Conservation (phyloP, 2,797 vertebrate species). For the Cossypha caffra region DNA sequence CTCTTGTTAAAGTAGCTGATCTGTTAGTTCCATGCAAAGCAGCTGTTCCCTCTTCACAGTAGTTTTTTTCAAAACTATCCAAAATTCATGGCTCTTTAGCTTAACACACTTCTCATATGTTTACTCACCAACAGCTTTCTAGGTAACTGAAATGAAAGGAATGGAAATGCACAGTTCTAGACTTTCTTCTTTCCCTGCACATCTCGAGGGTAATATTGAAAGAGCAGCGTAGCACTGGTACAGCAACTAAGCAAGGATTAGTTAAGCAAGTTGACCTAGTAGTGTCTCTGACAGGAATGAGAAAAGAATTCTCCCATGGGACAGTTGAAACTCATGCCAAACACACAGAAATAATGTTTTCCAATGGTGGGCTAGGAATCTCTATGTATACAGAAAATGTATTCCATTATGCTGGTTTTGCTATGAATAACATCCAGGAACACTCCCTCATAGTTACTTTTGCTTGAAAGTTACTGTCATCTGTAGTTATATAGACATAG, state of each 20-base stretch:
- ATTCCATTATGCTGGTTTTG: not conserved
- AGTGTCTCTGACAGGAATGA: not conserved
- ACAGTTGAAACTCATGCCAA: not conserved
- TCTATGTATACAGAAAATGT: not conserved
- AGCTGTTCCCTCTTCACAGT: not conserved
- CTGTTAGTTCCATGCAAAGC: not conserved
- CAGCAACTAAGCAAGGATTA: not conserved
- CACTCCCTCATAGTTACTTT: not conserved
- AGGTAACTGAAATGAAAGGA: not conserved
- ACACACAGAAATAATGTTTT: not conserved
- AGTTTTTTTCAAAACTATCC: not conserved
- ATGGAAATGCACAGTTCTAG: not conserved
- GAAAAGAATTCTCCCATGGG: not conserved
- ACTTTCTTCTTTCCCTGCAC: not conserved
- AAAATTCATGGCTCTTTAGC: not conserved
- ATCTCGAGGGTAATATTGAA: not conserved
- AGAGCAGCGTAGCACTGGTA: not conserved
- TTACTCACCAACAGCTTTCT: not conserved
- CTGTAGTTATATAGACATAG: not conserved
- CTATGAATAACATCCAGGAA: not conserved
- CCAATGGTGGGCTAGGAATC: not conserved
- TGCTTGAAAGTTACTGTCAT: not conserved
- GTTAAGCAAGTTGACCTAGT: not conserved
- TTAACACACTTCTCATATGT: conserved; percentile 2
- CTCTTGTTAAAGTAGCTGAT: not conserved